A percentile compares a stretch with the other conserved stretches of the same genome.
Evolutionary conservation across 1,140 invertebrate species (phyloP).

Genomic region (Drosophila ambigua): DNA sequence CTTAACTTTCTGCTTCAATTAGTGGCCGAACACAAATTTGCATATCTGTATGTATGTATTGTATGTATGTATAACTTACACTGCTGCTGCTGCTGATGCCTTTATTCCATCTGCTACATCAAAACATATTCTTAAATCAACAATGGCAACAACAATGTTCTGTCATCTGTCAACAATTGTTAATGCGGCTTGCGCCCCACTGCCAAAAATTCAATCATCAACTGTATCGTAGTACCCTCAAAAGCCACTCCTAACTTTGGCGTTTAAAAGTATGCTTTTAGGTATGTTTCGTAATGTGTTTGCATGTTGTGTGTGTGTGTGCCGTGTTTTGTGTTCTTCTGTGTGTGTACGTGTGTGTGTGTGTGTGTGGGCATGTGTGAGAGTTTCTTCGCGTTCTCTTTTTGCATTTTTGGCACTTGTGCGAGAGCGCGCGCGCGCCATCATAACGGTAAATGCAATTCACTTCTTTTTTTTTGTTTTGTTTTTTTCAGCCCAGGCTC

Average conservation of each 20-base stretch:
- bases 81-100: conserved; percentile 46
- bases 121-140: conserved; percentile 17
- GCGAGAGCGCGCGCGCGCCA: conserved; percentile 33
- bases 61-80: conserved; percentile 48
- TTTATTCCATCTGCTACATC: conserved; percentile 11
- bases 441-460: conserved; percentile 52
- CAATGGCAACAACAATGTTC: neutral
- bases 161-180: conserved; percentile 22
- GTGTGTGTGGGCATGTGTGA: conserved; percentile 8
- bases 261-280: conserved; percentile 59
- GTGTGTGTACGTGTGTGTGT: conserved; percentile 27
- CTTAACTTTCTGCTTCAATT: conserved; percentile 29
- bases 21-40: conserved; percentile 37
- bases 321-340: conserved; percentile 4
- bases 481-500: neutral
- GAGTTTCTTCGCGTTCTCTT: conserved; percentile 5
- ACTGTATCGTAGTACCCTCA: conserved; percentile 13
- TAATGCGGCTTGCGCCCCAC: conserved; percentile 8
- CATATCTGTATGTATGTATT: conserved; percentile 14
- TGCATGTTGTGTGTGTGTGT: conserved; percentile 19
- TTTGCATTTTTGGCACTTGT: conserved; percentile 62
- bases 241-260: conserved; percentile 64
- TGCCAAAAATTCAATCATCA: conserved; percentile 1
- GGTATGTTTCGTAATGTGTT: conserved; percentile 7
- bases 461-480: conserved; percentile 35